A percentile compares a stretch with the other conserved stretches of the same genome.
These are phyloP conservation scores for Cancer borealis DNA, from an alignment of 2,888 invertebrate genomes.

Conservation along the genomic window DNA sequence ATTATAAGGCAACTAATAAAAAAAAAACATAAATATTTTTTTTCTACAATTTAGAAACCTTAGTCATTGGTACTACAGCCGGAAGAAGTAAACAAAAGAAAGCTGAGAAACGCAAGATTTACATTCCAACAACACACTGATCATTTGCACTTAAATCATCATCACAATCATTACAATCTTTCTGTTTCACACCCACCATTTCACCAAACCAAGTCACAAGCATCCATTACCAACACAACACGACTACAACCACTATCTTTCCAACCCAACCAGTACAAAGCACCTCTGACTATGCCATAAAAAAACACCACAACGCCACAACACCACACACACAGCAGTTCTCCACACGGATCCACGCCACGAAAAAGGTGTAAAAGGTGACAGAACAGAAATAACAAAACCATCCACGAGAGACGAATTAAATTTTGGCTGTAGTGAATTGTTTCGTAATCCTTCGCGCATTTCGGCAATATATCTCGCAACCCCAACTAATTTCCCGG, in stretches of 20 bases:
- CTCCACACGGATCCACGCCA: background rate
- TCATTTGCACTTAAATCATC: background rate
- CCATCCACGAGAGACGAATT: constrained; percentile 42
- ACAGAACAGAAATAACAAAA: constrained; percentile 43
- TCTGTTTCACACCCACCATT: background rate
- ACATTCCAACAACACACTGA: background rate
- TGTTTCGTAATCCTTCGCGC: constrained; percentile 62
- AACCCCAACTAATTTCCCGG: constrained; percentile 68
- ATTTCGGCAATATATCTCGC: constrained; percentile 63
- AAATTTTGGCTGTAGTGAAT: constrained; percentile 56
- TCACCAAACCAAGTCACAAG: background rate
- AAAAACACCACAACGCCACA: background rate
- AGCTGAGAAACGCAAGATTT: background rate
- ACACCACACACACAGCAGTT: background rate
- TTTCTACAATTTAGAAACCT: background rate
- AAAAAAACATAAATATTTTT: background rate
- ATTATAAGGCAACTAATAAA: background rate
- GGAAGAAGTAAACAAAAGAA: background rate
- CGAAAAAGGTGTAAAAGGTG: constrained; percentile 31
- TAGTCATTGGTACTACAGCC: background rate
- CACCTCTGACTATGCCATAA: constrained; percentile 1
- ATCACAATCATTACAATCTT: background rate
- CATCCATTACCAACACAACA: background rate
- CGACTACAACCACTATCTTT: background rate
- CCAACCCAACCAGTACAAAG: background rate